These are phyloP conservation scores for Ichneumoninae sp. DNA, from an alignment of 2,888 invertebrate species.

Conservation along the genomic window DNA sequence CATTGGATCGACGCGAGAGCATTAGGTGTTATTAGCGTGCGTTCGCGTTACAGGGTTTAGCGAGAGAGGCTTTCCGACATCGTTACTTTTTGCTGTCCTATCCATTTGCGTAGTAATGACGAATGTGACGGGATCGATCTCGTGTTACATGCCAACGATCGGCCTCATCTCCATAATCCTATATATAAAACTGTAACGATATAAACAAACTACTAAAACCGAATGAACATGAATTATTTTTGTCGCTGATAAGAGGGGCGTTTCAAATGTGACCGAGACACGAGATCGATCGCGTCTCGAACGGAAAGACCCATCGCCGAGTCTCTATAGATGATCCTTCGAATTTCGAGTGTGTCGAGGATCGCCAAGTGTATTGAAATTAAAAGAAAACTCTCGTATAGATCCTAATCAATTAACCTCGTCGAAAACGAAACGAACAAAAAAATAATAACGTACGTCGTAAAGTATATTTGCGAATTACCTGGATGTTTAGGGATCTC, in stretches of 20 bases:
- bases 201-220: conserved; percentile 4
- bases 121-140: conserved; percentile 55
- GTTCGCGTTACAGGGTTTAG: conserved; percentile 66
- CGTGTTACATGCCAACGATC: conserved; percentile 38
- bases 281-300: conserved; percentile 52
- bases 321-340: conserved; percentile 18
- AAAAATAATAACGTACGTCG: conserved; percentile 23
- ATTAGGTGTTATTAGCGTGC: conserved; percentile 36
- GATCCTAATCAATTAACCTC: conserved; percentile 38
- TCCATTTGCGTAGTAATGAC: not conserved
- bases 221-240: conserved; percentile 57
- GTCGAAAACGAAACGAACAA: not conserved
- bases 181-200: conserved; percentile 15
- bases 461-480: conserved; percentile 52
- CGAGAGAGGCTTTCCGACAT: conserved; percentile 33
- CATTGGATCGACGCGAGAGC: conserved; percentile 30
- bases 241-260: conserved; percentile 39
- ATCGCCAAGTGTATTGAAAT: conserved; percentile 7
- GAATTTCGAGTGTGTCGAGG: conserved; percentile 36
- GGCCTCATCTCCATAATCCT: conserved; percentile 52
- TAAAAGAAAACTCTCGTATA: conserved; percentile 26
- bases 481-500: conserved; percentile 40
- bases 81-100: not conserved
- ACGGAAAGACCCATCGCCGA: conserved; percentile 20
- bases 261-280: conserved; percentile 19